These are phyloP conservation scores for Porites lutea DNA, from an alignment of 64 coral and sea anemone species.

Conservation along the genomic window DNA sequence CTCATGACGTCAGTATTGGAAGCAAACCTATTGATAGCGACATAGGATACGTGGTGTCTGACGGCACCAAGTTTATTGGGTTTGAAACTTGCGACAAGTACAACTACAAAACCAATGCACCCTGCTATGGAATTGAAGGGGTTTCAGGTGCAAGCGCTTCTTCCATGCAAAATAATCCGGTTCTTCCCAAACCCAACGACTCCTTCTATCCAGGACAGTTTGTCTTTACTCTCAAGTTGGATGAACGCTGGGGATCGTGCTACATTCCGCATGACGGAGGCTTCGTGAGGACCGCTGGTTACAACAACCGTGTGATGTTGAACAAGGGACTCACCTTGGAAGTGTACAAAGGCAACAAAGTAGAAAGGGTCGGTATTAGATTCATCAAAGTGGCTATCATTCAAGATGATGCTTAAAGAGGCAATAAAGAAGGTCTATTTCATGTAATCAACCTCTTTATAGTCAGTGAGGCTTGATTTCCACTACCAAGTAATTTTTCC, in stretches of 20 bases:
- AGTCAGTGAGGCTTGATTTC: no score
- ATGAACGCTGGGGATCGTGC: slow-evolving; percentile 16
- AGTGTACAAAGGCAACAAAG: not conserved
- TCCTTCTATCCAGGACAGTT: slow-evolving; percentile 29
- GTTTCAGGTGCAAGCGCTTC: not conserved
- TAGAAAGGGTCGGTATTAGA: not conserved
- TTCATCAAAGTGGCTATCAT: slow-evolving; percentile 27
- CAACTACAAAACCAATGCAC: not conserved
- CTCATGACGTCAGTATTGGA: not conserved
- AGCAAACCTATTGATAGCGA: not conserved
- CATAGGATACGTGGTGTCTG: not conserved
- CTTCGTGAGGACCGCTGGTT: not conserved
- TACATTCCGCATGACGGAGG: slow-evolving; percentile 15
- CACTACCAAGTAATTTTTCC: no score
- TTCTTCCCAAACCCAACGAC: not conserved
- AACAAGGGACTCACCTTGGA: not conserved
- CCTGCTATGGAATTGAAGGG: slow-evolving; percentile 8
- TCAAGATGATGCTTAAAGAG: not conserved
- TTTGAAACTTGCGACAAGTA: not conserved
- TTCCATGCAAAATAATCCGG: not conserved
- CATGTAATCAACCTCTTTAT: no score
- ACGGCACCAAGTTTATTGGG: not conserved
- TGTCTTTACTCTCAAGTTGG: not conserved
- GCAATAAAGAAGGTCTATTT: no score
- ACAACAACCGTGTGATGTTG: not conserved